Conservation (phyloP, 2,113 vertebrate genomes). For the Triplophysa dalaica region DNA sequence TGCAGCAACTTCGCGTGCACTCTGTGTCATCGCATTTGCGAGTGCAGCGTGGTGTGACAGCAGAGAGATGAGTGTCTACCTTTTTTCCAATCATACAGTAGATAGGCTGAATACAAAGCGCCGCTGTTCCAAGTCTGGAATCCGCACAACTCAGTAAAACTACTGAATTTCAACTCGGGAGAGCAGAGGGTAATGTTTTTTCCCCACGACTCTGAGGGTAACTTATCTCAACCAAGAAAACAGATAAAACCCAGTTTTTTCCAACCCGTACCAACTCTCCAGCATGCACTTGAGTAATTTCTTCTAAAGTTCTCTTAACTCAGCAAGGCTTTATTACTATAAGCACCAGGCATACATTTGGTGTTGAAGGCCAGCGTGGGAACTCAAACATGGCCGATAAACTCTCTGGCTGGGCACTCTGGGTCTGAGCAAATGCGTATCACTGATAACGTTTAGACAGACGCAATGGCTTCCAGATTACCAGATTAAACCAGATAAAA, state of each 20-base stretch:
- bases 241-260: conserved; percentile 2
- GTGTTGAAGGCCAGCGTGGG: conserved; percentile 9
- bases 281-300: neutral
- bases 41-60: conserved; percentile 49
- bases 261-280: neutral
- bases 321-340: conserved; percentile 9
- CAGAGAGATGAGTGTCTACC: conserved; percentile 40
- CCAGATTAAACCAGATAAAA: conserved; percentile 40
- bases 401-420: conserved; percentile 40
- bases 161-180: conserved; percentile 31
- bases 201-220: conserved; percentile 1
- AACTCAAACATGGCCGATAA: conserved; percentile 12
- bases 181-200: conserved; percentile 21
- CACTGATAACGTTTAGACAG: conserved; percentile 34
- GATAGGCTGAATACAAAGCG: conserved; percentile 42
- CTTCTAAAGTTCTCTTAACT: conserved; percentile 5
- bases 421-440: conserved; percentile 25
- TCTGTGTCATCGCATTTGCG: conserved; percentile 48
- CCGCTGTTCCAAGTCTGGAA: conserved; percentile 17
- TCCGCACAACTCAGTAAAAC: conserved; percentile 33
- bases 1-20: conserved; percentile 37
- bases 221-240: conserved; percentile 33
- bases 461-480: conserved; percentile 23
- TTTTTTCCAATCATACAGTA: conserved; percentile 42
- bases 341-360: conserved; percentile 3